These are phyloP conservation scores for Plotosus lineatus DNA, from an alignment of 2,113 vertebrate species.

Conservation along the genomic window DNA sequence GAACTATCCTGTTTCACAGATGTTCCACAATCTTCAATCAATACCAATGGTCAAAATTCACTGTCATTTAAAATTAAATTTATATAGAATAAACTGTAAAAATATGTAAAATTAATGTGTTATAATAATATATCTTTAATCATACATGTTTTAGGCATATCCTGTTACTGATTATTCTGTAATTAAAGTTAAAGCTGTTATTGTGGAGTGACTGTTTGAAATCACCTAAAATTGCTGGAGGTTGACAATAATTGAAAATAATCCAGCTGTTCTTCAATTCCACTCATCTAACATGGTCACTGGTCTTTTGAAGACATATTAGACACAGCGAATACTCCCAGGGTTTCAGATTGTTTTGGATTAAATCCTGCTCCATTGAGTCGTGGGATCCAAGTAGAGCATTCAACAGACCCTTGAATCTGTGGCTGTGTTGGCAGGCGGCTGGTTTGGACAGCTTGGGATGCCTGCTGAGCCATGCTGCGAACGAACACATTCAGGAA, in stretches of 20 bases:
- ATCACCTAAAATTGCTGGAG: not conserved
- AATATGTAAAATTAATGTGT: not conserved
- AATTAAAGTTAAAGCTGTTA: not conserved
- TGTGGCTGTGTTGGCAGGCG: slow-evolving; percentile 56
- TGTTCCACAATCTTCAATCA: not conserved
- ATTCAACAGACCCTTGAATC: slow-evolving; percentile 68
- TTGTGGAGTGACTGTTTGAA: not conserved
- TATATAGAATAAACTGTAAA: not conserved
- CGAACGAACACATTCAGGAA: slow-evolving; percentile 61
- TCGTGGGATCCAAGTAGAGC: slow-evolving; percentile 60
- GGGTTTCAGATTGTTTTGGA: slow-evolving; percentile 55
- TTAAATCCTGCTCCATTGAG: slow-evolving; percentile 50
- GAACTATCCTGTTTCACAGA: not conserved
- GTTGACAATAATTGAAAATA: slow-evolving; percentile 19
- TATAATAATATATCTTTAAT: not conserved
- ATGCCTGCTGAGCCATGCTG: slow-evolving; percentile 13
- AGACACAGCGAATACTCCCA: slow-evolving; percentile 59
- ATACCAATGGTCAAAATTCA: not conserved
- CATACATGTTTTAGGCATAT: not conserved
- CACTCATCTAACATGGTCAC: slow-evolving; percentile 40
- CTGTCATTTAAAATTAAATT: not conserved
- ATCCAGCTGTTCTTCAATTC: slow-evolving; percentile 48
- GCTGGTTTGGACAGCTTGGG: slow-evolving; percentile 67
- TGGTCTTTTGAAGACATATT: slow-evolving; percentile 20
- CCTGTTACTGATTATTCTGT: not conserved